Evolutionary conservation across 2,797 vertebrate genomes (phyloP).

Genomic region (Diplodus puntazzo): DNA sequence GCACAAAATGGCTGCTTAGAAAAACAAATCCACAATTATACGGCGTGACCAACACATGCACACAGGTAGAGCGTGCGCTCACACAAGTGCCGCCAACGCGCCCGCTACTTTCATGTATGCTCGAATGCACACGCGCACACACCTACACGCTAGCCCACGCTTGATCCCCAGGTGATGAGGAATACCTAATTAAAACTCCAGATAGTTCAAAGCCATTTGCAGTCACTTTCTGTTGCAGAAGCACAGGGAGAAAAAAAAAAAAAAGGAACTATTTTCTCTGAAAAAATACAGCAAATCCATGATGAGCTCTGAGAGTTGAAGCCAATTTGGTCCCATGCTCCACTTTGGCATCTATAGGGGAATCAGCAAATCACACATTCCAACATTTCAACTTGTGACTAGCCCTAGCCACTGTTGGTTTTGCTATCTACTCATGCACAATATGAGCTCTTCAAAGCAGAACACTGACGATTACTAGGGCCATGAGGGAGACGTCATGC

Average conservation of each 20-base stretch:
- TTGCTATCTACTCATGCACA: conserved; percentile 74
- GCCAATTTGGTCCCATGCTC: conserved; percentile 54
- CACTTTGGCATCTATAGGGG: conserved; percentile 63
- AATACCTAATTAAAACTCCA: conserved; percentile 77
- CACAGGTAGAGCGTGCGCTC: conserved; percentile 15
- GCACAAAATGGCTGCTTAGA: conserved; percentile 74
- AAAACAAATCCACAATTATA: conserved; percentile 66
- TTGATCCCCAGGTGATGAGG: conserved; percentile 59
- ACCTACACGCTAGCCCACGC: conserved; percentile 33
- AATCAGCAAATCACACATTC: conserved; percentile 65
- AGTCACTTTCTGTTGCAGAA: conserved; percentile 49
- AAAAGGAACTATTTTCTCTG: conserved; percentile 46
- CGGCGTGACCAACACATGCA: conserved; percentile 35
- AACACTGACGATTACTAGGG: conserved; percentile 75
- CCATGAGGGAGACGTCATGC: conserved; percentile 75
- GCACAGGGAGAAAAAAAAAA: background rate
- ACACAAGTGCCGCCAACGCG: background rate
- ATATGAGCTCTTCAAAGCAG: conserved; percentile 77
- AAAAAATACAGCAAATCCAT: conserved; percentile 63
- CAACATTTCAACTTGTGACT: conserved; percentile 56
- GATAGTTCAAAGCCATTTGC: conserved; percentile 74
- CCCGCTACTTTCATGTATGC: conserved; percentile 36
- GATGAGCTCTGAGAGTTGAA: conserved; percentile 71
- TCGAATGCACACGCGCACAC: conserved; percentile 11
- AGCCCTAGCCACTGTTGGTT: conserved; percentile 64